Percentiles rank a stretch among this genome's conserved stretches.
phyloP scores from a whole-genome alignment of 2,113 vertebrate species.

The Probosciger aterrimus region DNA sequence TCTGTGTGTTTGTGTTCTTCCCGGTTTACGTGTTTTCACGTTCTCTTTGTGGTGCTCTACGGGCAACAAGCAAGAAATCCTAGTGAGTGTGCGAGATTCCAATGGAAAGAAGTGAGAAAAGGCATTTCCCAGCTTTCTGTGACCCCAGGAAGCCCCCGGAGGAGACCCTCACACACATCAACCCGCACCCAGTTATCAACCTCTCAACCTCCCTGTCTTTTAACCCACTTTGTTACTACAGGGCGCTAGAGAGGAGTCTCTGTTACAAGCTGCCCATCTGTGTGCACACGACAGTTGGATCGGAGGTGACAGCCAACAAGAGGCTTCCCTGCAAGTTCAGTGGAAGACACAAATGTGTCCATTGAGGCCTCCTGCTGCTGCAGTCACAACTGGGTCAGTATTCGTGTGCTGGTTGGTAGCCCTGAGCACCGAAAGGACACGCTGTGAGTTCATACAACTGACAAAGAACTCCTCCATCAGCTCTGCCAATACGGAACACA shows the following conservation, averaged over 20 bases:
- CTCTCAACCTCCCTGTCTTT: neutral
- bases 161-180: neutral
- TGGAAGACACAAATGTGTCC: neutral
- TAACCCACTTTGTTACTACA: neutral
- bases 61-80: neutral
- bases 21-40: fast-evolving
- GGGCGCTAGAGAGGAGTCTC: neutral
- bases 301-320: neutral
- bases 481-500: neutral
- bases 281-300: neutral
- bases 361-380: neutral
- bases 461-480: neutral
- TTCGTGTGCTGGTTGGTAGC: fast-evolving
- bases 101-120: neutral
- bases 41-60: neutral
- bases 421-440: fast-evolving
- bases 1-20: neutral
- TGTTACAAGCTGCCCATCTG: neutral
- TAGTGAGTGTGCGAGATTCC: fast-evolving
- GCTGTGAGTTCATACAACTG: neutral
- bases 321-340: neutral
- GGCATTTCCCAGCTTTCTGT: neutral
- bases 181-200: neutral
- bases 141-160: neutral
- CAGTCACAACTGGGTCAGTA: neutral